Evolutionary conservation across 2,888 invertebrate species (phyloP), one percentile per base, ranked within the genome.

Genomic region (Flexamia atlantica): DNA sequence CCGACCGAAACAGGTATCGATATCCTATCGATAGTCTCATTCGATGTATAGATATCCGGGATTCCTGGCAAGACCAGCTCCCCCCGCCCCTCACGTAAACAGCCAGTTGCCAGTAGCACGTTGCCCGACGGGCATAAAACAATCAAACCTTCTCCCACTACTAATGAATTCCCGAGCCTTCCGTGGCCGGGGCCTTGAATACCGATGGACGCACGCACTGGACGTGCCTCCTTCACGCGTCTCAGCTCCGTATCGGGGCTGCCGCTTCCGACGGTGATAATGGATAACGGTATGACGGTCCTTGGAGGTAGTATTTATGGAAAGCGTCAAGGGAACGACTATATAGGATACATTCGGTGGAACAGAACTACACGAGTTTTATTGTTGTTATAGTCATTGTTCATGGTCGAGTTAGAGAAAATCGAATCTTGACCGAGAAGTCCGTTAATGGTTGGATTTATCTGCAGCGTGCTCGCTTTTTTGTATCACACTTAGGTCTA

Each of bases 111-210:
- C 20, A 20, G 70, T 40, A 23, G 40, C 70, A 40, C 70, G 70
- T 40, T 17, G 40, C 12, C 70, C 20, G 5, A 1, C 40, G 32
- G 70, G 70, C 40, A 70, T 36, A n/a, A n/a, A 40, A 70, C 70
- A 70, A 70, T 40, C 70, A 20, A 23, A 4, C 30, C 70, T 32
- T 23, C 68, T 68, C 68, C 68, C 70, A 20, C 70, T 40, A 70
- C 40, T 70, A 70, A 70, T 70, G 70, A 40, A 70, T 70, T 70
- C 70, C 70, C 40, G 28, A 17, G 64, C 57, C 57, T 57, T 23
- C 57, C 57, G 46, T 17, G 25, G 60, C 10, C 5, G 10, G 32
- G 68, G 12, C 68, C 68, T 60, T 68, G 68, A 68, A 57, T 68
- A 32, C 30, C 40, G 70, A 70, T 70, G 70, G 1, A n/a, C 40